Evolutionary conservation across 2,797 vertebrate species (phyloP).

Genomic region (Darevskia nairensis): DNA sequence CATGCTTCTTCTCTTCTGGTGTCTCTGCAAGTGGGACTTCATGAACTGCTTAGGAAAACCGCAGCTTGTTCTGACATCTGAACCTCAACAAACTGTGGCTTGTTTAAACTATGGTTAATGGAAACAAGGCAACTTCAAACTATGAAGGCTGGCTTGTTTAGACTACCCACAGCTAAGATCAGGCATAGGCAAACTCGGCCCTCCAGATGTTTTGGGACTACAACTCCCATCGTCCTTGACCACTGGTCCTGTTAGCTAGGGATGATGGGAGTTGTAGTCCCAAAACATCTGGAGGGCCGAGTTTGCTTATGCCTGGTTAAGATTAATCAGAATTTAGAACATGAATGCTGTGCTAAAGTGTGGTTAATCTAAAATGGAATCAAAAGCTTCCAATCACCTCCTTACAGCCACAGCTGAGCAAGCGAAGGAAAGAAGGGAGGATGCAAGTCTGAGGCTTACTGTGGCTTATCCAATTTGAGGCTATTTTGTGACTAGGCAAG

Average conservation of each 20-base stretch:
- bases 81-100: neutral
- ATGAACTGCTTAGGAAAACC: neutral
- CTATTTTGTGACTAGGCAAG: too few relatives aligned
- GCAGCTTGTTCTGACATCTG: neutral
- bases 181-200: too few relatives aligned
- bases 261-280: too few relatives aligned
- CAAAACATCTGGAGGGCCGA: too few relatives aligned
- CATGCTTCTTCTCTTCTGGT: constrained; percentile 36
- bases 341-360: neutral
- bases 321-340: neutral
- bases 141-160: neutral
- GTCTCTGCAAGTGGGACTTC: neutral
- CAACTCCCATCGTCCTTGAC: too few relatives aligned
- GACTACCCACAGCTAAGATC: too few relatives aligned
- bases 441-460: neutral
- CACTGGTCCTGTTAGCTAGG: too few relatives aligned
- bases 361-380: neutral
- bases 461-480: neutral
- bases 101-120: neutral
- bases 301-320: neutral
- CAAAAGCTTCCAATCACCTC: neutral
- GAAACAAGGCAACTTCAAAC: neutral
- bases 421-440: neutral
- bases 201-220: too few relatives aligned
- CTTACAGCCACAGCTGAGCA: neutral